Base-by-base conservation (phyloP, 2,113 vertebrate genomes). In the Tragelaphus imberbis region DNA sequence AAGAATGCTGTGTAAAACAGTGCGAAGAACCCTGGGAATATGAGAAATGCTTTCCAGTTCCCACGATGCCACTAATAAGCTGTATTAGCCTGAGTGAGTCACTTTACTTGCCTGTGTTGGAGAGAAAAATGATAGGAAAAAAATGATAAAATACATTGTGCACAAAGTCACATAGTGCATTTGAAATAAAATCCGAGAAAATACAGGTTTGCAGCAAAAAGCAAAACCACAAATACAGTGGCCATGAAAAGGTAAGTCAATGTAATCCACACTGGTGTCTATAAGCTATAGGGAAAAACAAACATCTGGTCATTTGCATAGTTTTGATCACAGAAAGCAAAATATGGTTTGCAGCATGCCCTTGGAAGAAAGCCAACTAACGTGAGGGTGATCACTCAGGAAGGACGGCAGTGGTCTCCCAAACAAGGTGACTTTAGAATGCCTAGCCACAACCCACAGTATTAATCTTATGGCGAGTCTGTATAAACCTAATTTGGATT, bases 281-380 rank as follows among this genome's bases (percentile, higher is more conserved):
- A 2, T 84, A 88, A 96, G 36, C 47, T 44, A 71, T 10, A 90
- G 96, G 55, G 33, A 58, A 94, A 95, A 81, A 51, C 44, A 90
- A 96, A 75, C 23, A 95, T 90, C 56, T 88, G 58, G 33, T 90
- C 19, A 97, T 95, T 94, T 95, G 53, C 91, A 95, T 92, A 90
- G 36, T 96, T 94, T 92, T 96, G 44, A 94, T 96, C 75, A 90
- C 36, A 95, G 56, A 92, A 92, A 81, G 71, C 27, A 92, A 87
- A 91, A 88, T 84, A 79, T 61, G 14, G 28, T 36, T 90, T 87
- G 49, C 55, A 85, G 51, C 12, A 51, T 19, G 53, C 79, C 15
- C 51, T 94, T 85, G 58, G 33, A 91, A 90, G 44, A 71, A 85
- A 97, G 82, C 9, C 30, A 95, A 25, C 17, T n/a, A 61, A 9